Evolutionary conservation across 1,140 invertebrate genomes (phyloP).

Genomic region (Anthonomus grandis): DNA sequence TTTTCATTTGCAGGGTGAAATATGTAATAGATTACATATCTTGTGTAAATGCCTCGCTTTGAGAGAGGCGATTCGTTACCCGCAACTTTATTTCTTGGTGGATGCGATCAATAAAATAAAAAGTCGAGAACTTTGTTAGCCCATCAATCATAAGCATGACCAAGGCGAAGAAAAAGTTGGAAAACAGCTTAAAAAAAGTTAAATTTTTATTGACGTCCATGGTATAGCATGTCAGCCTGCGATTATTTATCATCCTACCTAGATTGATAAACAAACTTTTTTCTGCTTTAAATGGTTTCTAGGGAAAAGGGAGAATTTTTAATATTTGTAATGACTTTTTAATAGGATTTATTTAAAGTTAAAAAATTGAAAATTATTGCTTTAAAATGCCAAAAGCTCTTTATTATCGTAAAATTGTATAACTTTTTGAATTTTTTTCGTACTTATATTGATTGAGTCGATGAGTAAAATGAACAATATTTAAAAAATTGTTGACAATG

Average conservation of each 20-base stretch:
- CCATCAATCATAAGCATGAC: conserved; percentile 6
- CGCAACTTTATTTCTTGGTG: background rate
- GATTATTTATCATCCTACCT: background rate
- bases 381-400: too few species aligned
- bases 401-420: too few species aligned
- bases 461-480: too few species aligned
- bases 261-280: conserved; percentile 8
- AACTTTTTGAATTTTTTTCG: too few species aligned
- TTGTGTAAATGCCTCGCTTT: conserved; percentile 1
- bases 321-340: too few species aligned
- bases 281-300: too few species aligned
- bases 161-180: conserved; percentile 2
- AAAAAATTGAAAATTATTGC: too few species aligned
- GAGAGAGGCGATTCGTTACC: background rate
- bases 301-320: too few species aligned
- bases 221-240: conserved; percentile 1
- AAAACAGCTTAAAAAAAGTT: conserved; percentile 6
- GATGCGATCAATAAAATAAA: background rate
- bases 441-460: too few species aligned
- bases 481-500: too few species aligned
- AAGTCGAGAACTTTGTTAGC: conserved; percentile 3
- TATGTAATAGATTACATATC: background rate
- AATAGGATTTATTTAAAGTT: too few species aligned
- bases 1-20: conserved; percentile 1
- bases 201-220: conserved; percentile 8